Percentiles rank a stretch among this genome's conserved stretches.
These are phyloP conservation scores for Chaenodraco wilsoni DNA, from an alignment of 2,797 vertebrate species.

Conservation along the genomic window DNA sequence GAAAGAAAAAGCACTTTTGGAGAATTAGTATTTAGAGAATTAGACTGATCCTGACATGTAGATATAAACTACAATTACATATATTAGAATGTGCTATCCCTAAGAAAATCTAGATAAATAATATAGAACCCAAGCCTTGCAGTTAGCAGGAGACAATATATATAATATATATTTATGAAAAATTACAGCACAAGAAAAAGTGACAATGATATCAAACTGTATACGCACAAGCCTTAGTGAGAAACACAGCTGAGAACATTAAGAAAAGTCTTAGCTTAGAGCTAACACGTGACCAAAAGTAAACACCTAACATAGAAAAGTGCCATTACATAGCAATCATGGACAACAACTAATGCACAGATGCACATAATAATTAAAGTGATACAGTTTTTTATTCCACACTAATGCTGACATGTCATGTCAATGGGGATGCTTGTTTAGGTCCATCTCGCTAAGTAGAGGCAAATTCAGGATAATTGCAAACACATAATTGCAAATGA, in stretches of 20 bases:
- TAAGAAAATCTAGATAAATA: slow-evolving; percentile 21
- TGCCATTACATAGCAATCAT: slow-evolving; percentile 27
- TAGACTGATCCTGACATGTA: not conserved
- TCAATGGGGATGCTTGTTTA: slow-evolving; percentile 3
- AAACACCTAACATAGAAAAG: slow-evolving; percentile 16
- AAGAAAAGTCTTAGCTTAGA: slow-evolving; percentile 13
- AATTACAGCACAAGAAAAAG: slow-evolving; percentile 20
- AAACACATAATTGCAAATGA: slow-evolving; percentile 20
- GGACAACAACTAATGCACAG: slow-evolving; percentile 9
- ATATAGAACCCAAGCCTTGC: slow-evolving; percentile 40
- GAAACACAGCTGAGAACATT: slow-evolving; percentile 11
- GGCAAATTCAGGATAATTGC: slow-evolving; percentile 20
- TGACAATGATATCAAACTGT: slow-evolving; percentile 23
- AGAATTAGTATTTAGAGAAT: slow-evolving; percentile 36
- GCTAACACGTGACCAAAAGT: slow-evolving; percentile 14
- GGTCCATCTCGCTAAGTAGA: not conserved
- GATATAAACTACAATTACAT: not conserved
- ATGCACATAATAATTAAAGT: slow-evolving; percentile 4
- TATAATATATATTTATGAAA: not conserved
- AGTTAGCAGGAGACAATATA: slow-evolving; percentile 22
- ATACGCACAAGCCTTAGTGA: not conserved
- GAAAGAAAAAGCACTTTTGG: slow-evolving; percentile 20
- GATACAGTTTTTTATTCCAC: slow-evolving; percentile 10
- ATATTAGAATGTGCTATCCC: not conserved
- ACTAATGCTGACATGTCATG: slow-evolving; percentile 30